Conservation (phyloP, 2,888 invertebrate genomes). For the Limnephilus rhombicus region DNA sequence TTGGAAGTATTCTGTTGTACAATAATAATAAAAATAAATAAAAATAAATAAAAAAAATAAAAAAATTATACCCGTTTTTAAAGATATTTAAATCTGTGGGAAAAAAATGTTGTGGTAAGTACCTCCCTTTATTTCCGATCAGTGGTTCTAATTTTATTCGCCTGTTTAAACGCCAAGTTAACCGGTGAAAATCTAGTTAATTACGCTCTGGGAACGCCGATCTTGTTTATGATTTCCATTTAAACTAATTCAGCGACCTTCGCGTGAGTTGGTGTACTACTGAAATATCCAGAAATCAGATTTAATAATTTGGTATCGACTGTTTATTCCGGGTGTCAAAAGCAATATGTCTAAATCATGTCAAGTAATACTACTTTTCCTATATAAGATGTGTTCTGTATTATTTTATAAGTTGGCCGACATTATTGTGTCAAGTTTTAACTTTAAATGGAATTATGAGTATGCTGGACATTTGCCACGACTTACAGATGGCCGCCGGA, state of each 20-base stretch:
- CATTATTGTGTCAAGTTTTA: too few species aligned
- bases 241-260: background rate
- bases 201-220: background rate
- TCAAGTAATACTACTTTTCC: background rate
- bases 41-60: too few species aligned
- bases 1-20: too few species aligned
- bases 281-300: background rate
- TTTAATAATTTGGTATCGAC: background rate
- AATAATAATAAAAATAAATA: too few species aligned
- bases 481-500: too few species aligned
- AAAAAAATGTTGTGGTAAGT: background rate
- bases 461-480: too few species aligned
- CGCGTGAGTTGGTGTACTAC: background rate
- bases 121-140: background rate
- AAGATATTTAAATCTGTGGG: background rate
- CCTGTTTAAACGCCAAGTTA: background rate
- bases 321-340: background rate
- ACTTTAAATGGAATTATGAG: too few species aligned
- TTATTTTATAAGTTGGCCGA: too few species aligned
- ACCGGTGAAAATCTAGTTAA: background rate
- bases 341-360: background rate
- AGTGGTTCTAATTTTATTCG: background rate
- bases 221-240: background rate
- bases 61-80: too few species aligned
- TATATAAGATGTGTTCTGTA: too few species aligned